Evolutionary conservation across 2,797 vertebrate genomes (phyloP).

Genomic region (Crocodylus rhombifer): DNA sequence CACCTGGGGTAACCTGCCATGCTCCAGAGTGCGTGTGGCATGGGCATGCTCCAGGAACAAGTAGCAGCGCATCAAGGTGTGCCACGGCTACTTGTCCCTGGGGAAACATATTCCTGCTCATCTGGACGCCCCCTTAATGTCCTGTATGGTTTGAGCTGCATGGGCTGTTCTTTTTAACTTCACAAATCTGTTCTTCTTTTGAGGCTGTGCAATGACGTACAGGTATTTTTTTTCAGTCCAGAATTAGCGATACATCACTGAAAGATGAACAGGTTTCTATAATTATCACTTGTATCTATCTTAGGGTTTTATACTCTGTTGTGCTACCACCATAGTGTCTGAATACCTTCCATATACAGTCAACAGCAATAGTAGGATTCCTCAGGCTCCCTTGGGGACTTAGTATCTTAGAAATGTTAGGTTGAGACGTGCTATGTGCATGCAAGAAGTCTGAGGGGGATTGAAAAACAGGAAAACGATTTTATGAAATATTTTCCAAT

Average conservation of each 20-base stretch:
- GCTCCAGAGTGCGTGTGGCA: too few relatives aligned
- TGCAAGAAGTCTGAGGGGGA: not conserved
- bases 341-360: not conserved
- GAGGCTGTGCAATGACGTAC: slow-evolving; percentile 2
- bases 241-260: slow-evolving; percentile 59
- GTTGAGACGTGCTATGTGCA: not conserved
- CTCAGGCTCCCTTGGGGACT: not conserved
- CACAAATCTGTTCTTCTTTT: slow-evolving; percentile 25
- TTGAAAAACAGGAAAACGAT: not conserved
- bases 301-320: not conserved
- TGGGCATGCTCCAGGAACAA: too few relatives aligned
- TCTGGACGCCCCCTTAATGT: too few relatives aligned
- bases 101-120: too few relatives aligned
- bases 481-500: not conserved
- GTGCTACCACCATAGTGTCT: not conserved
- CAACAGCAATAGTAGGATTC: not conserved
- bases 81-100: too few relatives aligned
- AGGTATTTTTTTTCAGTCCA: slow-evolving; percentile 52
- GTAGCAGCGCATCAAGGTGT: too few relatives aligned
- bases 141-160: slow-evolving; percentile 33
- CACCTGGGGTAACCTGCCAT: too few relatives aligned
- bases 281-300: slow-evolving; percentile 19
- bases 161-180: not conserved
- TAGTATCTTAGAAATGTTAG: not conserved
- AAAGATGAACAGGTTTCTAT: slow-evolving; percentile 37